phyloP scores from a whole-genome alignment of 2,113 vertebrate species.

The Hippocampus abdominalis region DNA sequence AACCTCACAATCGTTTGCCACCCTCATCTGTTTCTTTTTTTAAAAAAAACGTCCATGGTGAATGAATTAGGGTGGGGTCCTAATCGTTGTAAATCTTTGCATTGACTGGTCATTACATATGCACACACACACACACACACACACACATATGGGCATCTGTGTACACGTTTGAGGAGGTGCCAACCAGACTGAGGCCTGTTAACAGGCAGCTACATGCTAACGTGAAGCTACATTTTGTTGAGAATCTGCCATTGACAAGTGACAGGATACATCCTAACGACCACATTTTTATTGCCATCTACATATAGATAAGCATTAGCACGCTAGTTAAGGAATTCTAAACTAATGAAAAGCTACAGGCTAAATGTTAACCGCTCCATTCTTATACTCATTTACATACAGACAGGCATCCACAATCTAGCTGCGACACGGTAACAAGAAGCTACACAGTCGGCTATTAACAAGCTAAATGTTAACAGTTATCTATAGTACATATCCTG shows the following conservation, averaged over 20 bases:
- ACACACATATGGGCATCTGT: neutral
- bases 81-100: conserved; percentile 50
- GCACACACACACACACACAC: neutral
- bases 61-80: conserved; percentile 17
- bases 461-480: too few species aligned
- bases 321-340: too few species aligned
- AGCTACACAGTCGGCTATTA: too few species aligned
- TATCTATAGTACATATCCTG: too few species aligned
- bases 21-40: conserved; percentile 62
- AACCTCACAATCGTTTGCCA: conserved; percentile 45
- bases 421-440: too few species aligned
- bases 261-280: neutral
- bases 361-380: neutral
- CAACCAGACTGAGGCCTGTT: neutral
- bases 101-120: conserved; percentile 27
- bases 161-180: neutral
- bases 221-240: neutral
- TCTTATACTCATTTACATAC: neutral
- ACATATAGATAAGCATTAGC: neutral
- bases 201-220: neutral
- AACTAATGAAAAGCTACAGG: neutral
- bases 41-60: conserved; percentile 32
- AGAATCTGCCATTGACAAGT: neutral
- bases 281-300: neutral
- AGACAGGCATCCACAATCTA: neutral